These are phyloP conservation scores for Nyctalus aviator DNA, from an alignment of 2,797 vertebrate species.

Conservation along the genomic window DNA sequence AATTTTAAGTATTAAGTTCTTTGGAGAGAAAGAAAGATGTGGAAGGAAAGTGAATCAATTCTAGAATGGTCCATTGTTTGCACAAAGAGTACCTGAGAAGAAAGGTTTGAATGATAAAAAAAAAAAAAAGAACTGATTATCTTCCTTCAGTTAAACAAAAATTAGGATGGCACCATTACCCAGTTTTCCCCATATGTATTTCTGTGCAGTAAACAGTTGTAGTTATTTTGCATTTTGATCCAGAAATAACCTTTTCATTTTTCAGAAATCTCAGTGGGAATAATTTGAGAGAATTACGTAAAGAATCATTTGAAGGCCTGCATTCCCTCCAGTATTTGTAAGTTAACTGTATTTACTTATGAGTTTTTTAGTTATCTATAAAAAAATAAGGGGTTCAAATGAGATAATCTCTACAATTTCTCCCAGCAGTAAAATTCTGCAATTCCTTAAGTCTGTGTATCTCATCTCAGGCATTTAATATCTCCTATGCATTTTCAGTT, in stretches of 20 bases:
- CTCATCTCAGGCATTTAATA: not conserved
- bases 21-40: not conserved
- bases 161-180: not conserved
- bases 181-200: not conserved
- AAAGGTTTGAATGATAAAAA: constrained; percentile 13
- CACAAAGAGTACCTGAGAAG: not conserved
- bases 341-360: constrained; percentile 57
- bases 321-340: constrained; percentile 84
- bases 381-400: not conserved
- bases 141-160: not conserved
- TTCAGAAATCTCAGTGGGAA: constrained; percentile 82
- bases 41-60: not conserved
- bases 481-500: not conserved
- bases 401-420: not conserved
- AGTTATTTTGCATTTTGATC: constrained; percentile 23
- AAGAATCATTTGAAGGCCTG: constrained; percentile 83
- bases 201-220: not conserved
- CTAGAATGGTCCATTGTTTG: not conserved
- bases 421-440: not conserved
- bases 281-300: constrained; percentile 70
- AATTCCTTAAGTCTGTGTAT: not conserved
- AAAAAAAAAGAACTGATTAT: not conserved
- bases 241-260: constrained; percentile 62
- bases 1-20: not conserved
- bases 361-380: not conserved